phyloP scores from a whole-genome alignment of 2,797 vertebrate species.

The Cichlasoma orientale region DNA sequence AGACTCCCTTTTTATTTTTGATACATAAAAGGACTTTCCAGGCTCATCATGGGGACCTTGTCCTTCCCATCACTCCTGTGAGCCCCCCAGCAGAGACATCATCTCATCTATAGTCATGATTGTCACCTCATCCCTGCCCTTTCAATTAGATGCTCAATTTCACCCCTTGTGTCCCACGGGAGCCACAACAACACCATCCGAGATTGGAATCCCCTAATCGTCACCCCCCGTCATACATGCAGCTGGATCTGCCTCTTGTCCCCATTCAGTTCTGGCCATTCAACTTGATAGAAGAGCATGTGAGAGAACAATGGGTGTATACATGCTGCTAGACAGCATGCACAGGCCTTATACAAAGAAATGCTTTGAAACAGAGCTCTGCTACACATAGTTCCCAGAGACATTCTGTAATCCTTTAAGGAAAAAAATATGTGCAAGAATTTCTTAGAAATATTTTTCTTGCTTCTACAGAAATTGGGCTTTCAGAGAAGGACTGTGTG shows the following conservation, averaged over 20 bases:
- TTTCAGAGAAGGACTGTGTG: conserved; percentile 10
- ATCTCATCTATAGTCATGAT: conserved; percentile 80
- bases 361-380: background rate
- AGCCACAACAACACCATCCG: conserved; percentile 65
- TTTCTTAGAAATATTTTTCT: background rate
- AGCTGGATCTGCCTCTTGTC: conserved; percentile 34
- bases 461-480: conserved; percentile 9
- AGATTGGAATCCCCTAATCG: conserved; percentile 77
- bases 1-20: conserved; percentile 43
- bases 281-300: conserved; percentile 35
- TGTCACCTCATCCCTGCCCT: conserved; percentile 80
- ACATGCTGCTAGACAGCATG: conserved; percentile 39
- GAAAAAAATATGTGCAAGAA: background rate
- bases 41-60: conserved; percentile 53
- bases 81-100: conserved; percentile 58
- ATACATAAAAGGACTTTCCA: conserved; percentile 58
- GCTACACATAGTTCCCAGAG: background rate
- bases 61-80: conserved; percentile 50
- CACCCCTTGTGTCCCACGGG: conserved; percentile 74
- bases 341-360: conserved; percentile 16
- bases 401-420: background rate
- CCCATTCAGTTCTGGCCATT: conserved; percentile 47
- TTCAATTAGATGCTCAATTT: conserved; percentile 87
- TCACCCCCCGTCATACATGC: conserved; percentile 23
- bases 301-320: conserved; percentile 50